Evolutionary conservation across 2,113 vertebrate species (phyloP).

Genomic region (Myotis lucifugus): DNA sequence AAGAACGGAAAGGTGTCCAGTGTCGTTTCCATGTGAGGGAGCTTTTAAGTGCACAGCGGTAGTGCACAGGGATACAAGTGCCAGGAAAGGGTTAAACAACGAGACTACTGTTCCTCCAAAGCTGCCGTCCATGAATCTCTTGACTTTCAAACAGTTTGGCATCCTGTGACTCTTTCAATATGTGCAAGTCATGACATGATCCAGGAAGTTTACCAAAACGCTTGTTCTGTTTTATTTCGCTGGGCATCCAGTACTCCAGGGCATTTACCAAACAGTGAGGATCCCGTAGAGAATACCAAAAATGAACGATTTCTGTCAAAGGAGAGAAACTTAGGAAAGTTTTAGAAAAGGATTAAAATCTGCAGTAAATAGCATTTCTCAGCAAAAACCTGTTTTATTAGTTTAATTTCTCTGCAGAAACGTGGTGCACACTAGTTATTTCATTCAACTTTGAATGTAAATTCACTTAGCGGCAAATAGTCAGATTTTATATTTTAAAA

Average conservation of each 20-base stretch:
- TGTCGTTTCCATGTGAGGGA: background rate
- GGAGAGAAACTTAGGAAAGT: background rate
- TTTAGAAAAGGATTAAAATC: slow-evolving; percentile 22
- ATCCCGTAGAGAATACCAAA: background rate
- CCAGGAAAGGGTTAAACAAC: slow-evolving; percentile 39
- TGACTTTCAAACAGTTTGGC: slow-evolving; percentile 65
- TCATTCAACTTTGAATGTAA: slow-evolving; percentile 48
- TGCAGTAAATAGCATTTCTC: background rate
- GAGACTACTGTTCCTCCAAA: slow-evolving; percentile 31
- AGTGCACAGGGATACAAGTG: background rate
- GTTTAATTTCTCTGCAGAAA: background rate
- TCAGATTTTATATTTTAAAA: slow-evolving; percentile 37
- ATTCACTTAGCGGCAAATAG: slow-evolving; percentile 1
- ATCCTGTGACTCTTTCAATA: slow-evolving; percentile 50
- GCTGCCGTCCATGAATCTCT: slow-evolving; percentile 39
- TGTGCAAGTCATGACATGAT: slow-evolving; percentile 48
- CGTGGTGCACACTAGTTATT: background rate
- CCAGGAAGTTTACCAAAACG: slow-evolving; percentile 73
- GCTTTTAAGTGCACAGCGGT: background rate
- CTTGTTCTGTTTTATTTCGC: slow-evolving; percentile 59
- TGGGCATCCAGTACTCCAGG: slow-evolving; percentile 8
- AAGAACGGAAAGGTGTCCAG: background rate
- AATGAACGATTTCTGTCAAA: background rate
- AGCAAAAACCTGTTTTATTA: background rate
- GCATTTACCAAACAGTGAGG: background rate